Conservation (phyloP, 2,797 vertebrate species). For the Cossypha caffra region DNA sequence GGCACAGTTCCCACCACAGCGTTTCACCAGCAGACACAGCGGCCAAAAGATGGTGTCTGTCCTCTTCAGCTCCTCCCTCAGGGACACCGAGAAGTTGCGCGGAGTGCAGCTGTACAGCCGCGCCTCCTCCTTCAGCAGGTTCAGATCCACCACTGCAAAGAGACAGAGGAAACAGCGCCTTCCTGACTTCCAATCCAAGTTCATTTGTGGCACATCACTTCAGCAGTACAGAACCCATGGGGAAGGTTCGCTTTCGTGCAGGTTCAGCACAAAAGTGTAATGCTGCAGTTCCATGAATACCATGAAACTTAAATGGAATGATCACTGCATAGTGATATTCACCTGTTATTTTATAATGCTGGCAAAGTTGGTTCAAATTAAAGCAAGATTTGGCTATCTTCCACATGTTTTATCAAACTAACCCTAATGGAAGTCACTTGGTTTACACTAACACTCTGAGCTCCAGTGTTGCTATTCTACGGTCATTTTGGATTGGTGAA, state of each 20-base stretch:
- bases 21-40: slow-evolving; percentile 93
- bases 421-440: background rate
- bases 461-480: background rate
- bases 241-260: background rate
- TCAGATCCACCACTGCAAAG: slow-evolving; percentile 85
- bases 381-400: background rate
- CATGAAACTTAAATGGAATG: background rate
- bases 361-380: background rate
- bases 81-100: slow-evolving; percentile 92
- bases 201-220: background rate
- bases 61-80: slow-evolving; percentile 93
- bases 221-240: background rate
- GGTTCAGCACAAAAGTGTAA: background rate
- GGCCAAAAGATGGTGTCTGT: slow-evolving; percentile 99
- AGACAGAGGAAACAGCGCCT: background rate
- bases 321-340: fast-evolving
- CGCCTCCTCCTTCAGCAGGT: slow-evolving; percentile 92
- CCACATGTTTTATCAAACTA: background rate
- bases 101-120: slow-evolving; percentile 95
- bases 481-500: background rate
- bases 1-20: slow-evolving; percentile 95
- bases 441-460: background rate
- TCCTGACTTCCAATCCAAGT: background rate
- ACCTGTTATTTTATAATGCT: background rate
- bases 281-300: background rate